Percentiles rank a stretch among this genome's conserved stretches.
Evolutionary conservation across 2,888 invertebrate species (phyloP).

Genomic region (Kuschelorhynchus macadamiae): DNA sequence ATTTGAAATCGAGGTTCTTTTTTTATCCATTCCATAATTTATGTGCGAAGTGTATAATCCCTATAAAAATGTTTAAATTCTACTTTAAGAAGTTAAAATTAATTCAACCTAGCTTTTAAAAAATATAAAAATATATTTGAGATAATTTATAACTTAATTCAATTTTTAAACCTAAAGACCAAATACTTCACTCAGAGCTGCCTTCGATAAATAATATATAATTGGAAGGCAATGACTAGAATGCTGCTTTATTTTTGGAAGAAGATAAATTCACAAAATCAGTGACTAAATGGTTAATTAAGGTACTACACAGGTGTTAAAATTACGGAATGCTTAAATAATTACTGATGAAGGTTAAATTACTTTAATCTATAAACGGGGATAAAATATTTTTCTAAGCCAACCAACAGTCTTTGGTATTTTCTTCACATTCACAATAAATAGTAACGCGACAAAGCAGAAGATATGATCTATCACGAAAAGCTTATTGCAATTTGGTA

Average conservation of each 20-base stretch:
- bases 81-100: too few species aligned
- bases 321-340: constrained; percentile 43
- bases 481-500: constrained; percentile 46
- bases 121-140: too few species aligned
- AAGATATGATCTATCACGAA: constrained; percentile 68
- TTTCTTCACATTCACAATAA: constrained; percentile 66
- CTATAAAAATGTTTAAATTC: too few species aligned
- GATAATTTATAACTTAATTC: too few species aligned
- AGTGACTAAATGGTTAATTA: not conserved
- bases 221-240: constrained; percentile 22
- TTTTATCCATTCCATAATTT: too few species aligned
- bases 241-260: constrained; percentile 9
- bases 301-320: constrained; percentile 24
- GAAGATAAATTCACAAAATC: constrained; percentile 19
- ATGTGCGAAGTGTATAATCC: too few species aligned
- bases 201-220: too few species aligned
- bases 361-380: constrained; percentile 47
- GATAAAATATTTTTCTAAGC: constrained; percentile 53
- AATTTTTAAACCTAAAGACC: too few species aligned
- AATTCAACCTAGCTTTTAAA: too few species aligned
- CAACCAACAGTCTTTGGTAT: constrained; percentile 66
- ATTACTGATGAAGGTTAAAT: constrained; percentile 40
- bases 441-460: constrained; percentile 67
- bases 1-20: too few species aligned
- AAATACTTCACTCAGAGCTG: too few species aligned